Conservation (phyloP, 2,113 vertebrate genomes). For the Rhabdomys dilectus region DNA sequence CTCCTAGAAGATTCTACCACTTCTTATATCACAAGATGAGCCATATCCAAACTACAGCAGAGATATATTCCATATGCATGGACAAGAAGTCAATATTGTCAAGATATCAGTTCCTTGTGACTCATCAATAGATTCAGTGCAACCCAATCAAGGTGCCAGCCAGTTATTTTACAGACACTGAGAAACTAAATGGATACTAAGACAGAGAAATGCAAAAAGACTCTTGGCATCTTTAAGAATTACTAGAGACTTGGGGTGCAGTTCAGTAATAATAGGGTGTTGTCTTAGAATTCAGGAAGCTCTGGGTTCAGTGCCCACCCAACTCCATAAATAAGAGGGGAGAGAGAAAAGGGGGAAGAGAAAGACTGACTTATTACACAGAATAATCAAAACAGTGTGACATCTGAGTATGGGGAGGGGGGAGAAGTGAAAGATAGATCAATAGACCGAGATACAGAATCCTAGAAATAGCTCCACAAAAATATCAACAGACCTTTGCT, state of each 20-base stretch:
- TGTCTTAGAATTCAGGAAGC: neutral
- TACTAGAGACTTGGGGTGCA: neutral
- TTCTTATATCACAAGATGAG: neutral
- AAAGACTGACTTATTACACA: neutral
- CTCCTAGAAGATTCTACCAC: neutral
- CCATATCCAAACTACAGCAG: neutral
- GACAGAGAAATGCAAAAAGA: no score
- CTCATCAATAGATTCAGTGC: neutral
- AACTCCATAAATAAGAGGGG: neutral
- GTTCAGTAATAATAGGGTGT: neutral
- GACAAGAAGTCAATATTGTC: neutral
- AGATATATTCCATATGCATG: neutral
- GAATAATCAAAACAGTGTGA: neutral
- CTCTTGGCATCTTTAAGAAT: neutral
- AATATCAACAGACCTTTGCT: neutral
- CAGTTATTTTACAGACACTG: neutral
- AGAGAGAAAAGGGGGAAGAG: no score
- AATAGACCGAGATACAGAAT: neutral
- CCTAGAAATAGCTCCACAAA: neutral
- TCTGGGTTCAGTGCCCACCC: neutral
- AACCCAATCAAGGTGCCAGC: neutral
- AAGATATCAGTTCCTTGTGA: no score
- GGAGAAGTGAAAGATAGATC: neutral
- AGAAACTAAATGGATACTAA: neutral
- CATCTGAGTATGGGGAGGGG: neutral